Evolutionary conservation across 2,888 invertebrate genomes (phyloP).

Genomic region (Diarsia brunnea): DNA sequence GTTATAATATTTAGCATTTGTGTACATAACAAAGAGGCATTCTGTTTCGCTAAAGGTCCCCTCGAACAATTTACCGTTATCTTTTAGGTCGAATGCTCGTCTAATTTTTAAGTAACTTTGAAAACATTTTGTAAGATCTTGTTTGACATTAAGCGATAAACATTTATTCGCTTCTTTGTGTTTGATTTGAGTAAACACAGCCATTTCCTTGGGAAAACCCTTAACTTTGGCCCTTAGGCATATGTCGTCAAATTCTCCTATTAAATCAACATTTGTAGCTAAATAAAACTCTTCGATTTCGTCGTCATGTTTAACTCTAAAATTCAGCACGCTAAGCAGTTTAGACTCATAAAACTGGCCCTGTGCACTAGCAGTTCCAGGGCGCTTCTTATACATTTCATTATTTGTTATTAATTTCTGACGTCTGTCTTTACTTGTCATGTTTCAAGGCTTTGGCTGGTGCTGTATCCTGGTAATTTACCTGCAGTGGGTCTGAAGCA

Average conservation of each 20-base stretch:
- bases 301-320: background rate
- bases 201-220: background rate
- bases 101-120: background rate
- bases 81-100: background rate
- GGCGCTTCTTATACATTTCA: background rate
- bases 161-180: background rate
- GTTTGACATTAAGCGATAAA: background rate
- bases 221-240: background rate
- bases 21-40: conserved; percentile 6
- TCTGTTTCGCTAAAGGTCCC: background rate
- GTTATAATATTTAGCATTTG: background rate
- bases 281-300: background rate
- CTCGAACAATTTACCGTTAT: background rate
- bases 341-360: background rate
- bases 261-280: conserved; percentile 6
- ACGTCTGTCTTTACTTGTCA: background rate
- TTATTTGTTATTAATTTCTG: background rate
- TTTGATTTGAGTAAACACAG: background rate
- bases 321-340: background rate
- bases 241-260: conserved; percentile 5
- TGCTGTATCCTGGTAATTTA: too few species aligned
- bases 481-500: too few species aligned
- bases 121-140: background rate
- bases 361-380: background rate
- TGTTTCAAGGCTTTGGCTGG: too few species aligned